These are phyloP conservation scores for Myzus persicae DNA, from an alignment of 1,140 invertebrate genomes.

Conservation along the genomic window DNA sequence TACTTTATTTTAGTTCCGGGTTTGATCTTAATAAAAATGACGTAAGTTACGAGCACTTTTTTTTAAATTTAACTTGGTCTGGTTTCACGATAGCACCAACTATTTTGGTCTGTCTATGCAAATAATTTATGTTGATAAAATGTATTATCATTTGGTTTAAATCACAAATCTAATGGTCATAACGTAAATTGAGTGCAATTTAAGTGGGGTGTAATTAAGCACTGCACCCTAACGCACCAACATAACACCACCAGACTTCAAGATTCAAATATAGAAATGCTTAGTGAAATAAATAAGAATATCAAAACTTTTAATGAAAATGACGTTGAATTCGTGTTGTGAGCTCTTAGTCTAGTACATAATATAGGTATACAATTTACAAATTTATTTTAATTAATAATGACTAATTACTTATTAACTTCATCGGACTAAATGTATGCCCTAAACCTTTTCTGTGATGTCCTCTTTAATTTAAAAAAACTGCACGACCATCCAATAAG, in stretches of 20 bases:
- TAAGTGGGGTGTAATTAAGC: neutral
- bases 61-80: neutral
- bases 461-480: too few species aligned
- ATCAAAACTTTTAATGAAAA: too few species aligned
- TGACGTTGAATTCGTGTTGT: too few species aligned
- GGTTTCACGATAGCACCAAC: neutral
- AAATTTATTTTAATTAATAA: too few species aligned
- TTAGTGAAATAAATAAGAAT: neutral
- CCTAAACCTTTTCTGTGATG: too few species aligned
- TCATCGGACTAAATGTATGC: too few species aligned
- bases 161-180: neutral
- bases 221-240: neutral
- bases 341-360: too few species aligned
- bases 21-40: neutral
- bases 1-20: too few species aligned
- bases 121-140: neutral
- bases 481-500: too few species aligned
- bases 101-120: neutral
- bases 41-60: neutral
- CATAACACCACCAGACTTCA: neutral
- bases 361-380: too few species aligned
- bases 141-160: too few species aligned
- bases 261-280: neutral
- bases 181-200: neutral
- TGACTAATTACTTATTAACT: too few species aligned